phyloP scores from a whole-genome alignment of 2,888 invertebrate genomes.

The Agapetus fuscipes region DNA sequence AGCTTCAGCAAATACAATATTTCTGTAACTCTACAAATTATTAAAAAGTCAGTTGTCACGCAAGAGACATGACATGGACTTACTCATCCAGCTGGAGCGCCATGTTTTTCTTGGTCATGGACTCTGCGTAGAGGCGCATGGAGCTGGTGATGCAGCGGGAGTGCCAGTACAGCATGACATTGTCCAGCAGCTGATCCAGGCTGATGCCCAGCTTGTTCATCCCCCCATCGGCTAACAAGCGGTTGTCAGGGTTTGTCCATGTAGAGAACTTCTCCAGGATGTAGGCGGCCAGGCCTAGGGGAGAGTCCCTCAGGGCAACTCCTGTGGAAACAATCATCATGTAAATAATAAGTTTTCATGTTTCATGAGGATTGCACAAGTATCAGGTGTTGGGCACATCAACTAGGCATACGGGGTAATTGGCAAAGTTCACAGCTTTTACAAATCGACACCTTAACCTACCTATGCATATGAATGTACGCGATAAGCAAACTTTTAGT shows the following conservation, averaged over 20 bases:
- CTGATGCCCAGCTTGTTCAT: conserved; percentile 48
- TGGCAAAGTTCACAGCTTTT: too few species aligned
- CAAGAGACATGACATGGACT: conserved; percentile 22
- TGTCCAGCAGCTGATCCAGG: conserved; percentile 64
- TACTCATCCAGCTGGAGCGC: conserved; percentile 35
- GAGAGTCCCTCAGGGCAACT: conserved; percentile 60
- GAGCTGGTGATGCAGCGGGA: conserved; percentile 65
- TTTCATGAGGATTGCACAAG: neutral
- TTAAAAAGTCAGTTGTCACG: neutral
- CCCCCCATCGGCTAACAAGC: conserved; percentile 51
- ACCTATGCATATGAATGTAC: too few species aligned
- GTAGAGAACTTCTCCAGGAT: conserved; percentile 76
- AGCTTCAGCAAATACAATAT: too few species aligned
- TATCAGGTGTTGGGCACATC: too few species aligned
- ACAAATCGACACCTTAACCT: too few species aligned
- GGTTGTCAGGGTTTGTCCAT: conserved; percentile 52
- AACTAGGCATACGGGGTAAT: too few species aligned
- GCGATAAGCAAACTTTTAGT: too few species aligned
- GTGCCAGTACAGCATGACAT: conserved; percentile 77
- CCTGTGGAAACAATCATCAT: conserved; percentile 34
- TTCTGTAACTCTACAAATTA: neutral
- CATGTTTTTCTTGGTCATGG: conserved; percentile 29
- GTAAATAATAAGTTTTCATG: neutral
- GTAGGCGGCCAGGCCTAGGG: conserved; percentile 71
- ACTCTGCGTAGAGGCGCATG: conserved; percentile 64